A percentile compares a stretch with the other conserved stretches of the same genome.
These are phyloP conservation scores for Rhodinocichla rosea DNA, from an alignment of 2,113 vertebrate species.

Conservation along the genomic window DNA sequence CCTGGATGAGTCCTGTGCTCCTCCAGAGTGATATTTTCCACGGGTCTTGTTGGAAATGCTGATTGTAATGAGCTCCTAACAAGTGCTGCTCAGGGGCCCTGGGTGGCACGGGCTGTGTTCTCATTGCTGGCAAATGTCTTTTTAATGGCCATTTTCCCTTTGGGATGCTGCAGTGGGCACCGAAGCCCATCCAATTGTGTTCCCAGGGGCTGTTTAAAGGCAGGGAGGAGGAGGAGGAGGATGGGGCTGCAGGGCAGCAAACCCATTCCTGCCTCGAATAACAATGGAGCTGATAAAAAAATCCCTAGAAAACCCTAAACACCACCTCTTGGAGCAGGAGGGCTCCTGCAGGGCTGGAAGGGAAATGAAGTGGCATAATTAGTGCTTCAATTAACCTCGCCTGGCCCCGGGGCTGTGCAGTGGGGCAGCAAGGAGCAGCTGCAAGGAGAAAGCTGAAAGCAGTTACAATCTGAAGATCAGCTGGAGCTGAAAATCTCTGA, in stretches of 20 bases:
- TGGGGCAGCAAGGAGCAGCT: background rate
- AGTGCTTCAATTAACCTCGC: background rate
- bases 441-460: background rate
- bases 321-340: background rate
- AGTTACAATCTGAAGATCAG: background rate
- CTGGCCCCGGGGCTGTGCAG: background rate
- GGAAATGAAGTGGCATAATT: background rate
- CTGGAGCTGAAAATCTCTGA: background rate
- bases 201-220: background rate
- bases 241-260: background rate
- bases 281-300: background rate
- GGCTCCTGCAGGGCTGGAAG: background rate
- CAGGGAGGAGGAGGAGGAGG: rapidly evolving
- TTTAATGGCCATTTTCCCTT: background rate
- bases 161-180: background rate
- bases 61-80: background rate
- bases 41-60: background rate
- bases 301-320: background rate
- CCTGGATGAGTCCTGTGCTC: background rate
- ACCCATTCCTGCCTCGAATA: background rate
- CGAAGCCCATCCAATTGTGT: background rate
- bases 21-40: background rate
- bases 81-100: background rate
- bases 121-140: background rate
- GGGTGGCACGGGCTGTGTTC: background rate